Base-by-base conservation (phyloP, 2,797 vertebrate species). In the Gallinago stenura region DNA sequence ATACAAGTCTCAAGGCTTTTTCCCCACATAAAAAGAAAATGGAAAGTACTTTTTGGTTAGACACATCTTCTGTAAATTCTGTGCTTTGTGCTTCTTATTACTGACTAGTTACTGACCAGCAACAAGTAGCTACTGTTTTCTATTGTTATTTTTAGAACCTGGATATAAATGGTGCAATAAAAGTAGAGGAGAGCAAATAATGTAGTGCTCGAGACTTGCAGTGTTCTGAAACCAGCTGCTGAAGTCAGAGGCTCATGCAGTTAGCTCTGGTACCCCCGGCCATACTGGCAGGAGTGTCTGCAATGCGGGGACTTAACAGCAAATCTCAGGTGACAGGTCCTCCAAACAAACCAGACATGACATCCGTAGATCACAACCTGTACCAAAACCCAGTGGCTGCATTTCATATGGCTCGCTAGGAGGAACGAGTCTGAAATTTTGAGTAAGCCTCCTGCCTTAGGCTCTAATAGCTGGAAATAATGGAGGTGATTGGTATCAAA, bases 61-160 rank as follows among this genome's bases (percentile, higher is more conserved):
- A 50, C 12, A 20, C 3, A 8, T 72, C 64, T 50, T 88, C 77
- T 91, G n/a, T 72, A 76, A 87, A 51, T 77, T 93, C 37, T 61
- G 50, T 69, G 50, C 41, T 87, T 92, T 84, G 37, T 57, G 26
- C 10, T 94, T 26, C 65, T 78, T 83, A 16, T 18, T 51, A 31
- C 28, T 60, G 8, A 21, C 25, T 31, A 87, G 68, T 90, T 89
- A 77, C 84, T 76, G 73, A 81, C 43, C 54, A 86, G 54, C 53
- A 95, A 75, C 46, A 93, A 93, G 39, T 82, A 18, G 79, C 70
- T 88, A 41, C 65, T 69, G 28, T 51, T 88, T 94, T 92, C 48
- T 71, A 7, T 48, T 68, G 24, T 71, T 89, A 75, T 83, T 92
- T 93, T 96, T 92, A 86, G 75, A 91, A 48, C 28, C 28, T 22